Base-by-base conservation (phyloP, 2,888 invertebrate genomes). In the Neocrepidodera transversa region DNA sequence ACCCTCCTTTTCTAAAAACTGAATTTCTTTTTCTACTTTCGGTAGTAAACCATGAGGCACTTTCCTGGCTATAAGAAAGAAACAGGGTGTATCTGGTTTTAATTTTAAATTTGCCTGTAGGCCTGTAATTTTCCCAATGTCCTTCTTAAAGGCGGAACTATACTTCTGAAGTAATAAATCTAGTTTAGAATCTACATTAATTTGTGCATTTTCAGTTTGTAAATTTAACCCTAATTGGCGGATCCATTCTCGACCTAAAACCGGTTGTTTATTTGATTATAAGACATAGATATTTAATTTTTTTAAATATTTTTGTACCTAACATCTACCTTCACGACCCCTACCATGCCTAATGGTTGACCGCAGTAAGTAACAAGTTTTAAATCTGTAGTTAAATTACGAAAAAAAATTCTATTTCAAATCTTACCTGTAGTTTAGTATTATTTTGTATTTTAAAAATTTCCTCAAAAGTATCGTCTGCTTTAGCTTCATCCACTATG, bases 161-260 rank as follows among this genome's bases (percentile, higher is more conserved):
- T 43, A 49, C 36, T 49, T 58, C 28, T 42, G 26, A 42, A 52
- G 26, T 40, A 42, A 26, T 20, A 10, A 26, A 10, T 54, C 17
- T 54, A 35, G 35, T 30, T 32, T 28, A 7, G 10, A 18, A 45
- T 28, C 13, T 26, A 5, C 13, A 52, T 42, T 20, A 26, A 23
- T 13, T 8, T 18, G n/a, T 17, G 14, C 35, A 52, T 42, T 18
- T 52, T 40, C 38, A 71, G 43, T 73, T 64, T 23, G 23, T 23
- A 23, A 23, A 23, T 23, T 23, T 23, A 23, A 23, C 23, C 23
- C 23, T 23, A 23, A 23, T 23, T 23, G 23, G 3, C 23, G 3
- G 6, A 23, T 23, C 23, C 23, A 23, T 6, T 23, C 23, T 23
- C 69, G 60, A 18, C 69, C 71, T 16, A 68, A 58, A 13, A 71